Evolutionary conservation across 2,888 invertebrate species (phyloP), one percentile per base, ranked within the genome.

Genomic region (Eretmocerus hayati): DNA sequence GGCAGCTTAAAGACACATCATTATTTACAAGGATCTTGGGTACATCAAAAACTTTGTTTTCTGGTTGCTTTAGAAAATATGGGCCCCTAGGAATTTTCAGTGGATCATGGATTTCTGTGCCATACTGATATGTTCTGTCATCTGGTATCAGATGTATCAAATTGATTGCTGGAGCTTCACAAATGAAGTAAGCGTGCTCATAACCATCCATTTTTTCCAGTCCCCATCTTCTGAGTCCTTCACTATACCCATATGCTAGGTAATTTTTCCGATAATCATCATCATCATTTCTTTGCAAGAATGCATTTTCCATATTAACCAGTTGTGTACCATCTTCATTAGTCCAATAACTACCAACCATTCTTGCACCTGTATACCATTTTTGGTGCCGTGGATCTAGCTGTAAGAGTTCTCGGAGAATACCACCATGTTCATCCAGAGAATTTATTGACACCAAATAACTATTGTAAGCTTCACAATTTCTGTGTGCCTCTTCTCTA

Each of bases 291-390:
- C 85, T 83, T 52, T 85, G 84, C 50, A 90, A 77, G 68, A 90
- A 89, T 0, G 90, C 85, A 72, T 86, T 86, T 56, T 91, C 90
- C 67, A 90, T 77, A 54, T 86, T 85, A 8, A 80, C 74, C 44
- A 92, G 72, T 54, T 85, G 84, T 1, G 85, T 79, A n/a, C 85
- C 85, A 69, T 94, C 93, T 60, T 90, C 89, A 68, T 91, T 92
- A 0, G 81, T 74, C 88, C 90, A 92, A 58, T 81, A 83, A 22
- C 84, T 85, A 0, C 83, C 81, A 44, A 82, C 81, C 63, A 87
- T 85, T 48, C 81, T 81, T 1, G 87, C 85, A 39, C 90, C 88
- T 20, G 89, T 81, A 66, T 89, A 93, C 89, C 93, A 95, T 5
- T 82, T 79, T 50, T 87, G 80, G 66, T 89, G 90, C 58, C 88